Base-by-base conservation (phyloP, 2,888 invertebrate species). In the Acrocyrtus sp. region DNA sequence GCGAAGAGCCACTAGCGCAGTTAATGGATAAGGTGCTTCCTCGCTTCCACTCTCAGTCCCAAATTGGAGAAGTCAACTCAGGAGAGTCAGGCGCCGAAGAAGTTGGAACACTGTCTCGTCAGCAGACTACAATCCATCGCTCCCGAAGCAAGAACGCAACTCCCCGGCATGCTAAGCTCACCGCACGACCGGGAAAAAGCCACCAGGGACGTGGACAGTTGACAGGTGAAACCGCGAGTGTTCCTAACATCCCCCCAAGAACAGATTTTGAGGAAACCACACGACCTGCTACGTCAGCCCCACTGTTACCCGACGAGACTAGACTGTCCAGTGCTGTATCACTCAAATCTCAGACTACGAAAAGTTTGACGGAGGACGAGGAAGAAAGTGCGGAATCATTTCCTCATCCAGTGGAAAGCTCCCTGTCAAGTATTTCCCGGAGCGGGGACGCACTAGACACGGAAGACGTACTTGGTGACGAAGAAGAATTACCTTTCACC, bases 1-100 rank as follows among this genome's bases (percentile, higher is more conserved):
- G 67, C 15, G 29, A 61, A 53, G 67, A 74, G 19, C 74, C 74
- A 8, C 24, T 72, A 17, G 62, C 72, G 10, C 45, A 50, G 27
- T 34, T 53, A 43, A 53, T 76, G 53, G 67, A 73, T n/a, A 43
- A 62, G 24, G 22, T 67, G 6, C 29, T 67, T 5, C 67, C 73
- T 2, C 41, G 47, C 22, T 66, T 57, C 17, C 48, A 54, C n/a
- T 26, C 50, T 15, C 53, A n/a, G 56, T 29, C 39, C 66, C 1
- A 45, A 29, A 6, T 57, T 57, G 4, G 39, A 34, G 0, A 41
- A 26, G 41, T 21, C 27, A 17, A 50, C n/a, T n/a, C 3, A 1
- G 47, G 34, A 6, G 47, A 58, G 1, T 8, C 22, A n/a, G 6
- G 26, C 10, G 22, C 29, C 34, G n/a, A 12, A 54, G 17, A 29